Evolutionary conservation across 2,797 vertebrate species (phyloP), one percentile per base, ranked within the genome.

Genomic region (Aldrovandia affinis): DNA sequence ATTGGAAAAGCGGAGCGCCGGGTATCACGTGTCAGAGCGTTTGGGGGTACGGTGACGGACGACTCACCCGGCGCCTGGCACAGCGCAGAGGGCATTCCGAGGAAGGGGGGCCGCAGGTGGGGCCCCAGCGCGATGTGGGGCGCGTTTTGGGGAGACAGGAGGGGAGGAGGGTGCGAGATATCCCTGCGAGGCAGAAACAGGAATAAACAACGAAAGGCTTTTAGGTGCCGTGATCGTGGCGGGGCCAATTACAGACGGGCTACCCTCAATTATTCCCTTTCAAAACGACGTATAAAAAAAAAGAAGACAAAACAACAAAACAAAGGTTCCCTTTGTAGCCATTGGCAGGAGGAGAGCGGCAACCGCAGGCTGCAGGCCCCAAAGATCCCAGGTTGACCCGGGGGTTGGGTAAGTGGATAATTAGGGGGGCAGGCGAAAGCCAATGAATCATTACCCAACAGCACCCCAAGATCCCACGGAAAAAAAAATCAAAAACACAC

Each of bases 21-120:
- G 2, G 59, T 63, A 1, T 28, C 6, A n/a, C n/a, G 2, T 7
- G 59, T 7, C 61, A 30, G n/a, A 7, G n/a, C 1, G n/a, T 65
- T 12, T 65, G 25, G 57, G 57, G 57, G 28, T 30, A 22, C 6
- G 33, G 65, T 10, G 68, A 15, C 0, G 59, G 68, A 30, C 52
- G 83, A 85, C 97, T 97, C 93, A 99, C 98, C 98, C 91, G 98
- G 97, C 0, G 96, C 94, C 94, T 98, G 98, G 94, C 98, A 99
- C 83, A 99, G 94, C 39, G 97, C 95, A 0, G 98, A 97, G 83
- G 97, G 97, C 94, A 99, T 95, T 92, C 97, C 97, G 65, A 99
- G 91, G 89, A 99, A 98, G 0, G 98, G 98, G 36, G 98, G 97
- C 91, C 97, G 95, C 91, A 99, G 90, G 88, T 99, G 98, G 86